These are phyloP conservation scores for Holocentrus rufus DNA, from an alignment of 2,797 vertebrate species.

Conservation along the genomic window DNA sequence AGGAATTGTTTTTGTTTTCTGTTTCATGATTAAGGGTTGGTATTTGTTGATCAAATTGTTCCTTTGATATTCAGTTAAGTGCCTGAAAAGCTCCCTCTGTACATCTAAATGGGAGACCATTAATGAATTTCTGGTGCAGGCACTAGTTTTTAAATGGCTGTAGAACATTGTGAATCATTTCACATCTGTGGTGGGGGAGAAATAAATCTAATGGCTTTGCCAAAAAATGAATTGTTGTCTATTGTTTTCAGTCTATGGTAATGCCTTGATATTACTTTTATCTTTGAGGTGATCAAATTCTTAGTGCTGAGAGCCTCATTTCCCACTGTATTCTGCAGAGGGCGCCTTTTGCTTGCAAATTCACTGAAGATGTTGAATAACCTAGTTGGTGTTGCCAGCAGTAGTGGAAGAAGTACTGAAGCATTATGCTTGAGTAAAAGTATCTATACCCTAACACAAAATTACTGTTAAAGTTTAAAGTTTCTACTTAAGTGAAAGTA, in stretches of 20 bases:
- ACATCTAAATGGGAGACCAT: conserved; percentile 28
- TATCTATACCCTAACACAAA: no score
- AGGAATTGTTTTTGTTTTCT: not conserved
- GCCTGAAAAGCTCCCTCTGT: conserved; percentile 18
- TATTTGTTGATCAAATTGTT: conserved; percentile 18
- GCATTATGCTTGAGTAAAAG: no score
- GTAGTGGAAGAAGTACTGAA: no score
- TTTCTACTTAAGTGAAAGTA: no score
- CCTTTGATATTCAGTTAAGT: not conserved
- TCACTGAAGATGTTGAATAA: not conserved
- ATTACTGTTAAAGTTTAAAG: no score
- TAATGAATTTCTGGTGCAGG: conserved; percentile 70
- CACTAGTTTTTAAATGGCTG: conserved; percentile 63
- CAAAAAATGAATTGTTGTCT: conserved; percentile 9
- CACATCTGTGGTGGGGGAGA: conserved; percentile 21
- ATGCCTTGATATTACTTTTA: conserved; percentile 33
- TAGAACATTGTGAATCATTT: conserved; percentile 41
- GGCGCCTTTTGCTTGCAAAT: conserved; percentile 61
- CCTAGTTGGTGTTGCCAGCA: no score
- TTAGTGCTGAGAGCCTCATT: conserved; percentile 21
- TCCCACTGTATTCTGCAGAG: conserved; percentile 60
- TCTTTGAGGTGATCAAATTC: conserved; percentile 69
- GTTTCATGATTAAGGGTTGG: conserved; percentile 5
- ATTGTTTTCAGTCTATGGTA: conserved; percentile 8
- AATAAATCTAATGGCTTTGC: conserved; percentile 19